phyloP scores from a whole-genome alignment of 2,797 vertebrate genomes.

The Ceyx erithaca region DNA sequence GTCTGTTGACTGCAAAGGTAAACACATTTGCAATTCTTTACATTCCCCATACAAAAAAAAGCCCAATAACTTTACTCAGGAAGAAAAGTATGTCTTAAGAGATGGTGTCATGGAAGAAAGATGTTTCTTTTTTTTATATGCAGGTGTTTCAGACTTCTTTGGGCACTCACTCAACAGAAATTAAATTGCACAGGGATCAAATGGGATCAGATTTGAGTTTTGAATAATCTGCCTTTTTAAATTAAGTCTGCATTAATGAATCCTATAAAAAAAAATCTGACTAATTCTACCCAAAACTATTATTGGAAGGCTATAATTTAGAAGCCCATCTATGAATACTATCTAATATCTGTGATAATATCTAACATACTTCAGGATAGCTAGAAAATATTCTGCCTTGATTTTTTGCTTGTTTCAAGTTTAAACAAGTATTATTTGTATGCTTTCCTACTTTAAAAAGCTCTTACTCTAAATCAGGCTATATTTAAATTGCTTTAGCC shows the following conservation, averaged over 20 bases:
- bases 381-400: not conserved
- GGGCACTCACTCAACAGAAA: not conserved
- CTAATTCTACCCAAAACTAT: not conserved
- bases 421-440: conserved; percentile 10
- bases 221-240: too few relatives aligned
- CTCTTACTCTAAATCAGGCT: not conserved
- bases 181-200: too few relatives aligned
- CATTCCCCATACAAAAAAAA: not conserved
- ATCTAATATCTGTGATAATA: too few relatives aligned
- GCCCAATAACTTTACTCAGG: not conserved
- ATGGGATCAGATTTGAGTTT: too few relatives aligned
- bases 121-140: not conserved
- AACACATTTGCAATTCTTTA: not conserved
- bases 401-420: not conserved
- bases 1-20: not conserved
- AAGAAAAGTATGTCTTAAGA: not conserved
- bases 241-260: not conserved
- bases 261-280: not conserved
- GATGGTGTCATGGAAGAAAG: not conserved
- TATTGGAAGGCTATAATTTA: not conserved
- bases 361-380: not conserved
- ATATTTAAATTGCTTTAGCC: conserved; percentile 61
- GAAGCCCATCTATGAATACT: not conserved
- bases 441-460: conserved; percentile 39
- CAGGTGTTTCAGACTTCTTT: not conserved